Evolutionary conservation across 2,888 invertebrate species (phyloP), one percentile per base, ranked within the genome.

Genomic region (Phalera bucephala): DNA sequence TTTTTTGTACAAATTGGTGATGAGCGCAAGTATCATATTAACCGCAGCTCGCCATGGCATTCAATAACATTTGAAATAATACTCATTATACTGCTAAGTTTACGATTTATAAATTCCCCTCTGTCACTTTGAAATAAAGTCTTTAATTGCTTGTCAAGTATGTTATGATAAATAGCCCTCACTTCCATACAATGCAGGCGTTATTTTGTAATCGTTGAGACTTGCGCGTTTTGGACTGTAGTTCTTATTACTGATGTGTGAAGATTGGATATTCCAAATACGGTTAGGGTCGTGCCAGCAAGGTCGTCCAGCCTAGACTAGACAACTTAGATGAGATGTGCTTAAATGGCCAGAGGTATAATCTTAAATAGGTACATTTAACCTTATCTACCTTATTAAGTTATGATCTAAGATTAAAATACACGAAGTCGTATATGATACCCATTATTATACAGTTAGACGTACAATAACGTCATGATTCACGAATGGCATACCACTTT

Each of bases 231-330:
- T 19, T 30, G 26, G 12, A 36, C 31, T 41, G 1, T 58, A 12
- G 26, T 43, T 29, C 48, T 45, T 56, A 52, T 55, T 41, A 7
- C 33, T 30, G 28, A 6, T 20, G n/a, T 0, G 21, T 28, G 19
- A 51, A 31, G 36, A 34, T 28, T 21, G 6, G 32, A 7, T 36
- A 25, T 43, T 22, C 25, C 11, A 13, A 27, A 17, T 47, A 33
- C 28, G 20, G 37, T 31, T 39, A 34, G 27, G 45, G 31, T 33
- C 37, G 33, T 20, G 20, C 38, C 26, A 30, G 32, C 45, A 54
- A 58, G 54, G 59, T 54, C 55, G 42, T 44, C 37, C 32, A 30
- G 46, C 47, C 32, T 47, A 50, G 47, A 31, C 42, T 42, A 45
- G 45, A 53, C 42, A 41, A 37, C 33, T 31, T 38, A 27, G 46